phyloP scores from a whole-genome alignment of 2,797 vertebrate genomes.

The Halcyon leucocephala region DNA sequence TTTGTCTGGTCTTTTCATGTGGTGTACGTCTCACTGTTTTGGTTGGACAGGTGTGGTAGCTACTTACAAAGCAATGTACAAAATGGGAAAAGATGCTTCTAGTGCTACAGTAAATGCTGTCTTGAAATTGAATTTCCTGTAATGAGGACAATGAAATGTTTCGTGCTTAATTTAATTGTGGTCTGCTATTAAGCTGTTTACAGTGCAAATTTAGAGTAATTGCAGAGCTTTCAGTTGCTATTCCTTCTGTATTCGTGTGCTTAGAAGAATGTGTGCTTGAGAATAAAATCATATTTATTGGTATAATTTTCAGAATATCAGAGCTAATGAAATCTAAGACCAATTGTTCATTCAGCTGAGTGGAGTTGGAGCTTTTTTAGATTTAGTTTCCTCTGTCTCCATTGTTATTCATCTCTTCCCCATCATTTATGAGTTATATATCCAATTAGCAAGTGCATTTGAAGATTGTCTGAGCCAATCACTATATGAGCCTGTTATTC shows the following conservation, averaged over 20 bases:
- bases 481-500: slow-evolving; percentile 6
- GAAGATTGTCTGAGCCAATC: slow-evolving; percentile 3
- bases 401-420: background rate
- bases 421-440: background rate
- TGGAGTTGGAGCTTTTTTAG: background rate
- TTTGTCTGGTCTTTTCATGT: background rate
- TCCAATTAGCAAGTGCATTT: slow-evolving; percentile 5
- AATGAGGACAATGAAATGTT: slow-evolving; percentile 13
- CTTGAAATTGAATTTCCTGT: background rate
- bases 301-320: background rate
- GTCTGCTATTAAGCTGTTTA: background rate
- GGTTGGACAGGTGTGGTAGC: background rate
- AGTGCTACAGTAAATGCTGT: background rate
- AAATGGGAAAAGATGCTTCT: background rate
- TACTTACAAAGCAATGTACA: background rate
- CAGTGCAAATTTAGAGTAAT: slow-evolving; percentile 34
- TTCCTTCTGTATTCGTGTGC: background rate
- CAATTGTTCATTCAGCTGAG: background rate
- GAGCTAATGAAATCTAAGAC: slow-evolving; percentile 5
- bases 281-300: background rate
- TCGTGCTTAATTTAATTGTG: slow-evolving; percentile 19
- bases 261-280: background rate
- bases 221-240: background rate
- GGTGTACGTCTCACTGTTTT: background rate
- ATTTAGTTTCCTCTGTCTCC: background rate